Base-by-base conservation (phyloP, 2,888 invertebrate species). In the Polymixis lichenea region DNA sequence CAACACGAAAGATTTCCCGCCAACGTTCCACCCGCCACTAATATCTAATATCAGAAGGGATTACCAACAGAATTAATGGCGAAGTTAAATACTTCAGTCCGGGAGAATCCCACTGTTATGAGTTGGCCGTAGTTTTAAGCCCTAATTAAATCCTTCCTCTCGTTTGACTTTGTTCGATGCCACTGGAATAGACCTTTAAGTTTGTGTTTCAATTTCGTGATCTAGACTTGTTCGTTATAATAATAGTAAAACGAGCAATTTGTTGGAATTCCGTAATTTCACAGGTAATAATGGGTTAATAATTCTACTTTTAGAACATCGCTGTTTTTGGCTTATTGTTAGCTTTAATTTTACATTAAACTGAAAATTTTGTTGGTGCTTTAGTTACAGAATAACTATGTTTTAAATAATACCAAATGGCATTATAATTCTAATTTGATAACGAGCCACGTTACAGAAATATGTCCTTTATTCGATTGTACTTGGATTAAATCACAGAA, bases 1-100 rank as follows among this genome's bases (percentile, higher is more conserved):
- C 72, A 72, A 58, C 61, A 58, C 32, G 55, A 55, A 61, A 83
- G 19, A 60, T 43, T 65, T 28, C 38, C 28, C 38, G 17, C 58
- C 32, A 49, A 38, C 25, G 25, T 11, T 25, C 65, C 77, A 13
- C 22, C 55, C 43, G 19, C 70, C 32, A 66, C 67, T 79, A 66
- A 86, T 86, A 88, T 77, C 83, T 75, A 77, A 83, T 82, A 82
- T 81, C 71, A 74, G 74, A 78, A 38, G 51, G 72, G 75, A 78
- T 87, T 84, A 82, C 77, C 69, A 77, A 85, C 74, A 72, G 72
- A 84, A 87, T 81, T 79, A 86, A 84, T 82, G 60, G 75, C 43
- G 62, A 77, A 88, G 82, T 87, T 77, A 77, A 88, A 87, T 80
- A 83, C 81, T 80, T 75, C 55, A 46, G 76, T 80, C 83, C 75